Percentiles rank a stretch among this genome's conserved stretches.
Evolutionary conservation across 2,888 invertebrate species (phyloP).

Genomic region (Abrostola tripartita): DNA sequence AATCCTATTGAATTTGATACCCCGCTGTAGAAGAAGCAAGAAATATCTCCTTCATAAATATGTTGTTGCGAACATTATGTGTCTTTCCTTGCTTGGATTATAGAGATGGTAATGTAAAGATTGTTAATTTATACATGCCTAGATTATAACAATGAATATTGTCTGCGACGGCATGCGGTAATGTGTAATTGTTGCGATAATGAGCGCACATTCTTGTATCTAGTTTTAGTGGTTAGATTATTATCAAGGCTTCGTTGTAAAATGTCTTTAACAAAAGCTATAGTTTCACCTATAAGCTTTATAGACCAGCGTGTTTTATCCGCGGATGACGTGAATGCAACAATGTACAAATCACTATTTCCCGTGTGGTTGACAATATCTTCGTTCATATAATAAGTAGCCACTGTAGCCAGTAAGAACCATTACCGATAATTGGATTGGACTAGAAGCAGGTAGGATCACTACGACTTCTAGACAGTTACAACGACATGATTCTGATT

Average conservation of each 20-base stretch:
- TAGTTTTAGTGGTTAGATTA: constrained; percentile 23
- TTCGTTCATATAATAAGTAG: background rate
- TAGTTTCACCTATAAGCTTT: too few relatives aligned
- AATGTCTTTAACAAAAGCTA: background rate
- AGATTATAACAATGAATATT: constrained; percentile 49
- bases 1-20: constrained; percentile 61
- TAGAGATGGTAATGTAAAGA: constrained; percentile 35
- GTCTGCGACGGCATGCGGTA: constrained; percentile 36
- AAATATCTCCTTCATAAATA: constrained; percentile 46
- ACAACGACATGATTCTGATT: background rate
- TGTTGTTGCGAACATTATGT: constrained; percentile 37
- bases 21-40: constrained; percentile 41
- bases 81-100: constrained; percentile 33
- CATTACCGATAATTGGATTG: constrained; percentile 2
- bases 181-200: constrained; percentile 44
- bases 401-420: background rate
- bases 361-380: background rate
- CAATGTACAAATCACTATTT: too few relatives aligned
- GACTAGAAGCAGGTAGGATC: background rate
- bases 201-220: constrained; percentile 32
- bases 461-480: background rate
- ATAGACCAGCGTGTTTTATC: too few relatives aligned
- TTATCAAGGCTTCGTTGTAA: constrained; percentile 14
- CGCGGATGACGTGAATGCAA: too few relatives aligned
- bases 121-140: constrained; percentile 42